A percentile compares a stretch with the other conserved stretches of the same genome.
phyloP scores from a whole-genome alignment of 2,888 invertebrate species.

The Xanthostigma xanthostigma region DNA sequence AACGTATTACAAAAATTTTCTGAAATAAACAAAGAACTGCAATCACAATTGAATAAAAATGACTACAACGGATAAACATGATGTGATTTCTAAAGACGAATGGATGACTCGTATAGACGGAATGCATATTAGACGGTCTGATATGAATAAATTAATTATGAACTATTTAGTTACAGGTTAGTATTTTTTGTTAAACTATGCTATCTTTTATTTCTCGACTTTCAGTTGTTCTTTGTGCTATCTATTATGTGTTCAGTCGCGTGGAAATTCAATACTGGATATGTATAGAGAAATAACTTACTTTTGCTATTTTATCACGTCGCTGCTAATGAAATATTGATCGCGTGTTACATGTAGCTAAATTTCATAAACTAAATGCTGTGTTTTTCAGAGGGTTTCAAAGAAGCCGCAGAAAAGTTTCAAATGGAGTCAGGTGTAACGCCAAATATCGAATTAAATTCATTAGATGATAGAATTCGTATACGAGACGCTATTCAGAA shows the following conservation, averaged over 20 bases:
- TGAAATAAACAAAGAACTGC: not conserved
- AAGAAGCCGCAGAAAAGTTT: slow-evolving; percentile 95
- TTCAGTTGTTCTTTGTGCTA: no score
- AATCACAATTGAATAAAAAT: slow-evolving; percentile 19
- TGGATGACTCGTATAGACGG: slow-evolving; percentile 61
- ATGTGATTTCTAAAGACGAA: slow-evolving; percentile 45
- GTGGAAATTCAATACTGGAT: no score
- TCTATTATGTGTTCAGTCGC: no score
- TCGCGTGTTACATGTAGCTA: not conserved
- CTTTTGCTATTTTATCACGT: no score
- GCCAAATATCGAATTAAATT: slow-evolving; percentile 63
- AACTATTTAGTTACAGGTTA: slow-evolving; percentile 94
- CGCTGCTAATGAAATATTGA: no score
- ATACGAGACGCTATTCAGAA: slow-evolving; percentile 89
- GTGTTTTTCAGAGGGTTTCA: slow-evolving; percentile 61
- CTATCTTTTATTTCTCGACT: no score
- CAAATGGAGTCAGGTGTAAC: slow-evolving; percentile 83
- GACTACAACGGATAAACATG: slow-evolving; percentile 36
- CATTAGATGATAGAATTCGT: slow-evolving; percentile 79
- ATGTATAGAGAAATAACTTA: no score
- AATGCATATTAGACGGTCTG: slow-evolving; percentile 70
- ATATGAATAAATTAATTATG: slow-evolving; percentile 97
- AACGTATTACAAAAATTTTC: not conserved
- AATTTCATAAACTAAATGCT: not conserved
- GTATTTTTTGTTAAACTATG: slow-evolving; percentile 6